phyloP scores from a whole-genome alignment of 2,888 invertebrate genomes.

The Diplolepis rosae region DNA sequence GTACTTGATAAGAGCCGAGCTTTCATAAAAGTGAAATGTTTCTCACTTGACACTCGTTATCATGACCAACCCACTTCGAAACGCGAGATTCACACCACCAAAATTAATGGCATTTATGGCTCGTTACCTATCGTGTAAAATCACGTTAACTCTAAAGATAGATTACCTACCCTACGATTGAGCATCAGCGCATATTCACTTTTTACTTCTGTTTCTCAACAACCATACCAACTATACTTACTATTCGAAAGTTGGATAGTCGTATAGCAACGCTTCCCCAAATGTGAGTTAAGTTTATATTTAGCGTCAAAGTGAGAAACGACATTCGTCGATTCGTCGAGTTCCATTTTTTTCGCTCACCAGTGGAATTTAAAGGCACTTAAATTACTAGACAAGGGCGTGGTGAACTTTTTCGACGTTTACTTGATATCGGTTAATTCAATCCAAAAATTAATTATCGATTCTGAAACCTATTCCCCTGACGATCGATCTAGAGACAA shows the following conservation, averaged over 20 bases:
- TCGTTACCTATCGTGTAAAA: conserved; percentile 44
- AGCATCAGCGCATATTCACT: conserved; percentile 31
- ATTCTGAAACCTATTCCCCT: conserved; percentile 7
- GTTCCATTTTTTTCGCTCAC: conserved; percentile 31
- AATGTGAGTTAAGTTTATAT: conserved; percentile 50
- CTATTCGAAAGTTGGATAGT: not conserved
- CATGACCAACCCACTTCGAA: conserved; percentile 6
- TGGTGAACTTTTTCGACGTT: conserved; percentile 1
- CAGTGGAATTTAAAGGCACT: conserved; percentile 60
- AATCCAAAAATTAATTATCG: conserved; percentile 4
- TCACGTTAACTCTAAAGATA: conserved; percentile 42
- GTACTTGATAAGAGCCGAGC: not conserved
- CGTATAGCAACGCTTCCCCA: conserved; percentile 31
- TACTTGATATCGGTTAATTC: not conserved
- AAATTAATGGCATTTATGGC: conserved; percentile 45
- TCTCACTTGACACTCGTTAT: conserved; percentile 15
- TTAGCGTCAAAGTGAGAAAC: conserved; percentile 44
- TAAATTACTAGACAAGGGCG: conserved; percentile 54
- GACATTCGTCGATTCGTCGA: conserved; percentile 31
- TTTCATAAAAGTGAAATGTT: not conserved
- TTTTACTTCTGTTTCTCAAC: conserved; percentile 42
- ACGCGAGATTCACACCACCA: conserved; percentile 33
- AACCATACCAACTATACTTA: not conserved
- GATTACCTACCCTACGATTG: conserved; percentile 36
- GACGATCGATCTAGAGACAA: conserved; percentile 17